These are phyloP conservation scores for Olivierus martensii DNA, from an alignment of 1,140 invertebrate species.

Conservation along the genomic window DNA sequence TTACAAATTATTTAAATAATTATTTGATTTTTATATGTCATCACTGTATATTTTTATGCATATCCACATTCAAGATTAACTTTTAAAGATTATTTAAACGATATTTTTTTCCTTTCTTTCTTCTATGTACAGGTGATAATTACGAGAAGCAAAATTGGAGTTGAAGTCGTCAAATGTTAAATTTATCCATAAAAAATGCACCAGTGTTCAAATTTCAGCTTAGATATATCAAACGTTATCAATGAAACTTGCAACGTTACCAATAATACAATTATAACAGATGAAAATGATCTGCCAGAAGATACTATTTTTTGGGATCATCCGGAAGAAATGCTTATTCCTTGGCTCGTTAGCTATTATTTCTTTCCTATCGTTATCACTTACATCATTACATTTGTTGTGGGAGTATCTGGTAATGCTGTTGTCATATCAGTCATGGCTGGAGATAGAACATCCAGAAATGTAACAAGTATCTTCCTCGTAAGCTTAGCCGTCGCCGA, in stretches of 20 bases:
- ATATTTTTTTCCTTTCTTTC: too few species aligned
- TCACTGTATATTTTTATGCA: too few species aligned
- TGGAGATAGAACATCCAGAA: conserved; percentile 9
- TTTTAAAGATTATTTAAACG: too few species aligned
- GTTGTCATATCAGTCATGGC: conserved; percentile 15
- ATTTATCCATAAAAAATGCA: too few species aligned
- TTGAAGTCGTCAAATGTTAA: too few species aligned
- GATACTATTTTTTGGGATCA: conserved; percentile 12
- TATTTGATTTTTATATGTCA: too few species aligned
- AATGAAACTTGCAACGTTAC: background rate
- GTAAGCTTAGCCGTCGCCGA: conserved; percentile 22
- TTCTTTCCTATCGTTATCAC: conserved; percentile 18
- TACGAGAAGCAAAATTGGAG: too few species aligned
- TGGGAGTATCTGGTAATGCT: conserved; percentile 18
- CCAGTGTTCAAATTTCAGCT: too few species aligned
- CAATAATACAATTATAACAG: background rate
- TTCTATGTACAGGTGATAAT: too few species aligned
- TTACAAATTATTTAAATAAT: too few species aligned
- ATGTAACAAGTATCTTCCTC: conserved; percentile 18
- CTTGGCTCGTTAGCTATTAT: conserved; percentile 16
- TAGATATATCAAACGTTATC: too few species aligned
- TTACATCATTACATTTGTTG: conserved; percentile 18
- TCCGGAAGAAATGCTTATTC: conserved; percentile 17
- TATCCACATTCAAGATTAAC: too few species aligned
- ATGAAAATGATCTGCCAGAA: background rate